Conservation (phyloP, 1,140 invertebrate genomes). For the Dreissena rostriformis region DNA sequence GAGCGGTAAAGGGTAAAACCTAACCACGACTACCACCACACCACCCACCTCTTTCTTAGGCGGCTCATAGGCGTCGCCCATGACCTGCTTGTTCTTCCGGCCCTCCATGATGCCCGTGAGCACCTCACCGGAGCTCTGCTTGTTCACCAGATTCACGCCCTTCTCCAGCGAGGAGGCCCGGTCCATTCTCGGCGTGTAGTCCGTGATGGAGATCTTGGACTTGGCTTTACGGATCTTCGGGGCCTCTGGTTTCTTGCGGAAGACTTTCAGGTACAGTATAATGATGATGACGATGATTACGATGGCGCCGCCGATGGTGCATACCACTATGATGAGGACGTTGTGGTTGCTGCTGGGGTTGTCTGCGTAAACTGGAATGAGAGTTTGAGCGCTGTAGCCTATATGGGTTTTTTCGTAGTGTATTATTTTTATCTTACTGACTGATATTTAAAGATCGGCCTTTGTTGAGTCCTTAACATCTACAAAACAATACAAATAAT, state of each 20-base stretch:
- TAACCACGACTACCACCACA: not conserved
- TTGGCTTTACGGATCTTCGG: slow-evolving; percentile 31
- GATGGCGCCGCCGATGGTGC: not conserved
- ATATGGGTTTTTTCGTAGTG: too few species aligned
- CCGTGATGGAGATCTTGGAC: slow-evolving; percentile 24
- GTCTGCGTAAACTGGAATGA: slow-evolving; percentile 31
- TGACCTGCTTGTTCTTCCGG: not conserved
- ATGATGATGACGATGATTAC: slow-evolving; percentile 28
- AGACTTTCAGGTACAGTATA: slow-evolving; percentile 39
- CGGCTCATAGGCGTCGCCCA: slow-evolving; percentile 13
- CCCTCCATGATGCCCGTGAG: slow-evolving; percentile 13
- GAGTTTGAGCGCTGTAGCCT: not conserved
- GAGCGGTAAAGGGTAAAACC: too few species aligned
- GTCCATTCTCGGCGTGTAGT: slow-evolving; percentile 22
- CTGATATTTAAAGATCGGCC: too few species aligned
- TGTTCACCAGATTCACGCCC: not conserved
- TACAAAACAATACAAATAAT: too few species aligned
- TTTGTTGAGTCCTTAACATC: too few species aligned
- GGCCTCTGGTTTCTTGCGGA: slow-evolving; percentile 1
- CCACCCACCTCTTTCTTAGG: slow-evolving; percentile 45
- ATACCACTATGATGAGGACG: slow-evolving; percentile 13
- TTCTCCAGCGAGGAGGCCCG: slow-evolving; percentile 20
- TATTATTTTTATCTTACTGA: too few species aligned
- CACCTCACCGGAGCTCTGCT: slow-evolving; percentile 30
- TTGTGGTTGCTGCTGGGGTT: slow-evolving; percentile 14